These are phyloP conservation scores for Drosophila ficusphila DNA, from an alignment of 1,140 invertebrate genomes.

Conservation along the genomic window DNA sequence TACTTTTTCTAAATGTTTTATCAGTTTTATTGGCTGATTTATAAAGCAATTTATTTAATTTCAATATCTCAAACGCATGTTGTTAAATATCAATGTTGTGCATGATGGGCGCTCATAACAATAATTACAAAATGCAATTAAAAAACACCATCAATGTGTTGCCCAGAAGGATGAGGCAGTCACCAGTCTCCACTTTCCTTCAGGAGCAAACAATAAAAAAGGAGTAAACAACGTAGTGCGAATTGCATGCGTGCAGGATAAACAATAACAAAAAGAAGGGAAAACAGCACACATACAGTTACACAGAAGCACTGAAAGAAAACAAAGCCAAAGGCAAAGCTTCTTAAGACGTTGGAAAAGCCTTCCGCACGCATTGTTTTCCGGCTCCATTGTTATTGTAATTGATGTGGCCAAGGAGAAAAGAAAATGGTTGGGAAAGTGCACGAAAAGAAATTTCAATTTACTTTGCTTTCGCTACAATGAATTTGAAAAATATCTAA, in stretches of 20 bases:
- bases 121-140: conserved; percentile 8
- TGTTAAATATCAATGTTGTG: background rate
- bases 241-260: conserved; percentile 1
- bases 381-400: conserved; percentile 7
- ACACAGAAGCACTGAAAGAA: conserved; percentile 21
- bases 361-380: conserved; percentile 7
- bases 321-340: conserved; percentile 20
- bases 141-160: background rate
- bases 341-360: conserved; percentile 7
- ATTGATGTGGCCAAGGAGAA: background rate
- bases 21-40: background rate
- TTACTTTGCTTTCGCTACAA: no score
- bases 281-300: background rate
- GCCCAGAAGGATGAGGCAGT: background rate
- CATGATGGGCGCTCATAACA: background rate
- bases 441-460: background rate
- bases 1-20: no score
- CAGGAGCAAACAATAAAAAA: background rate
- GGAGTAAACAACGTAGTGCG: background rate
- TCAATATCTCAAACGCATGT: background rate
- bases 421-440: background rate
- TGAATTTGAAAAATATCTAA: no score
- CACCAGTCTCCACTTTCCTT: background rate
- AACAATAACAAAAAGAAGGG: conserved; percentile 23
- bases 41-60: background rate